phyloP scores from a whole-genome alignment of 2,113 vertebrate genomes.

The Cygnus atratus region DNA sequence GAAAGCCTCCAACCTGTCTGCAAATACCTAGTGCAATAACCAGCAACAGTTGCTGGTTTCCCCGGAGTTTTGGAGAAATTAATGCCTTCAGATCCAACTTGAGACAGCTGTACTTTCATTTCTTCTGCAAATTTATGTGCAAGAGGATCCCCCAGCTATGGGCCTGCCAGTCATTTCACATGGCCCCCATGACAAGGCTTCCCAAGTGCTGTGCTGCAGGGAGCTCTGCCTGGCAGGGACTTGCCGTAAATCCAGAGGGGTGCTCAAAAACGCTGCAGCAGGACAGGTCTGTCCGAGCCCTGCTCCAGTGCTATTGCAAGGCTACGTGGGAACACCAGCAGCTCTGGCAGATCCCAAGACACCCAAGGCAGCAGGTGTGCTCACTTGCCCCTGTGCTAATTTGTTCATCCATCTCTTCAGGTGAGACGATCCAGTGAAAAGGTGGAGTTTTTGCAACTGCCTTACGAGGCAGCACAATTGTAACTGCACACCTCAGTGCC shows the following conservation, averaged over 20 bases:
- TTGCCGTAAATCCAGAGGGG: not conserved
- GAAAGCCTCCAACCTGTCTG: not conserved
- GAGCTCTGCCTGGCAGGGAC: not conserved
- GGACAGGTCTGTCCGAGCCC: not conserved
- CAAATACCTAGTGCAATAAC: not conserved
- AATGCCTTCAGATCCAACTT: not conserved
- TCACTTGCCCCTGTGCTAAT: not conserved
- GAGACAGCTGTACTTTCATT: not conserved
- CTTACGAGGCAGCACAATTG: not conserved
- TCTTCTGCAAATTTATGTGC: not conserved
- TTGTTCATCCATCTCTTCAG: not conserved
- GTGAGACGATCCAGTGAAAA: not conserved
- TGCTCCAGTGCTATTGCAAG: not conserved
- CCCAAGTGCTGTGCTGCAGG: not conserved
- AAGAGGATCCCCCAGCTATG: not conserved
- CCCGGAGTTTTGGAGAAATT: not conserved
- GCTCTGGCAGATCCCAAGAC: not conserved
- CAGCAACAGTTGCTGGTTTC: not conserved
- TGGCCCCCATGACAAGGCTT: not conserved
- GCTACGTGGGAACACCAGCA: not conserved
- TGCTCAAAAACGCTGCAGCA: not conserved
- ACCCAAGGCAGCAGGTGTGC: not conserved
- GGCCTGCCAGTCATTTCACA: not conserved
- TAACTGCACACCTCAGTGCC: accelerated
- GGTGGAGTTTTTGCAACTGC: not conserved